Evolutionary conservation across 2,797 vertebrate species (phyloP).

Genomic region (Brotula barbata): DNA sequence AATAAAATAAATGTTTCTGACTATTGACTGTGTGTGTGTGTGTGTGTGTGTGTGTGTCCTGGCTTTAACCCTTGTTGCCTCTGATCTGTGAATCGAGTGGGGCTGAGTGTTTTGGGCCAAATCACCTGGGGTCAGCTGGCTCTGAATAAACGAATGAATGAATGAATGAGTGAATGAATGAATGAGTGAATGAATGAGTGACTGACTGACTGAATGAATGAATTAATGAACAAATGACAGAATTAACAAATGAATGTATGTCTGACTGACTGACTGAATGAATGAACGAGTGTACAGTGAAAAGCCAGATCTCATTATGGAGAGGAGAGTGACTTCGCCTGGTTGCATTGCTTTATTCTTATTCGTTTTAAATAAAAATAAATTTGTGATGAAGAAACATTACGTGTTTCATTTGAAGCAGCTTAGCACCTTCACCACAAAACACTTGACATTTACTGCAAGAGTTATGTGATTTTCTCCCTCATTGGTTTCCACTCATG

Average conservation of each 20-base stretch:
- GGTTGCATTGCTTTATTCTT: too few relatives aligned
- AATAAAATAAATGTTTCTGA: too few relatives aligned
- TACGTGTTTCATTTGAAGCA: too few relatives aligned
- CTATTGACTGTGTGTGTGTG: not conserved
- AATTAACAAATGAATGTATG: too few relatives aligned
- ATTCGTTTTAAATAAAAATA: too few relatives aligned
- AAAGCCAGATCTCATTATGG: too few relatives aligned
- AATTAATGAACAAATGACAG: too few relatives aligned
- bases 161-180: slow-evolving; percentile 28
- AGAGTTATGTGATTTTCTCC: not conserved
- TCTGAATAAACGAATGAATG: slow-evolving; percentile 25
- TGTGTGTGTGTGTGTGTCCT: slow-evolving; percentile 1
- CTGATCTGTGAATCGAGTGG: slow-evolving; percentile 31
- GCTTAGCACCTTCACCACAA: not conserved
- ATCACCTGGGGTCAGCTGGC: slow-evolving; percentile 44
- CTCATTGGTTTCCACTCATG: not conserved
- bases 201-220: not conserved
- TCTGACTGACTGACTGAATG: too few relatives aligned
- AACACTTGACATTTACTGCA: not conserved
- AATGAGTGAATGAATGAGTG: not conserved
- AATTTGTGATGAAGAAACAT: too few relatives aligned
- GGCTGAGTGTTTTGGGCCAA: slow-evolving; percentile 35
- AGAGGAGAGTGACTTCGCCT: too few relatives aligned
- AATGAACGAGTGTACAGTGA: too few relatives aligned
- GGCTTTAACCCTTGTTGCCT: slow-evolving; percentile 37